Evolutionary conservation across 1,140 invertebrate genomes (phyloP), one percentile per base, ranked within the genome.

Genomic region (Solenopsis fugax): DNA sequence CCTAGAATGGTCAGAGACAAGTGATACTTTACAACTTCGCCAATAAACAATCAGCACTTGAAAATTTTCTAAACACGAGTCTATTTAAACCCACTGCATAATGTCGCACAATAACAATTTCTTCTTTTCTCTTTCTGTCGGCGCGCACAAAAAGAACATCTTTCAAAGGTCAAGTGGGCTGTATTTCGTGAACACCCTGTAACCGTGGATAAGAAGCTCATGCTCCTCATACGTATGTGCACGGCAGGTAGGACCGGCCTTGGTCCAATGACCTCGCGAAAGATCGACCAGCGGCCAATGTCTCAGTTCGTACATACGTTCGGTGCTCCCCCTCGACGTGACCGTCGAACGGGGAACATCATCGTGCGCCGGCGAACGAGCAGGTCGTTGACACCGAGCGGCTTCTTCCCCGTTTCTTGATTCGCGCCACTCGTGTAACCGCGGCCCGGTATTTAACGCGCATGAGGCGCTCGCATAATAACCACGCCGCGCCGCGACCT

Each of bases 191-290:
- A 21, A 52, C 72, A 56, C 18, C 24, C 45, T 24, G 56, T 52
- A 37, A 88, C 21, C 54, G 24, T 50, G 16, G 60, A 87, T 64
- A 67, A 64, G 50, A 10, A 71, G 48, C 13, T 80, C 54, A 52
- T 67, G 37, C 41, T 41, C 41, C 4, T 41, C 7, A 41, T 85
- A 88, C 80, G 50, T 29, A 71, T 21, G 41, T 41, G 58, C 4
- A 80, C 64, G 81, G 88, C 91, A 92, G 89, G 92, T 93, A 93
- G 89, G 90, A 91, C 89, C 88, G 91, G 85, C 92, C 93, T 93
- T 93, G 92, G 90, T 93, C 92, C 93, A 93, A 93, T 92, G 90
- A 93, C 92, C 92, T 93, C 91, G 85, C 89, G 88, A 85, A 73
- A 87, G 82, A 85, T 85, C 75, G 84, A 60, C 50, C 88, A 87